Percentiles rank a stretch among this genome's conserved stretches.
These are phyloP conservation scores for Megalops atlanticus DNA, from an alignment of 2,113 vertebrate genomes.

Conservation along the genomic window DNA sequence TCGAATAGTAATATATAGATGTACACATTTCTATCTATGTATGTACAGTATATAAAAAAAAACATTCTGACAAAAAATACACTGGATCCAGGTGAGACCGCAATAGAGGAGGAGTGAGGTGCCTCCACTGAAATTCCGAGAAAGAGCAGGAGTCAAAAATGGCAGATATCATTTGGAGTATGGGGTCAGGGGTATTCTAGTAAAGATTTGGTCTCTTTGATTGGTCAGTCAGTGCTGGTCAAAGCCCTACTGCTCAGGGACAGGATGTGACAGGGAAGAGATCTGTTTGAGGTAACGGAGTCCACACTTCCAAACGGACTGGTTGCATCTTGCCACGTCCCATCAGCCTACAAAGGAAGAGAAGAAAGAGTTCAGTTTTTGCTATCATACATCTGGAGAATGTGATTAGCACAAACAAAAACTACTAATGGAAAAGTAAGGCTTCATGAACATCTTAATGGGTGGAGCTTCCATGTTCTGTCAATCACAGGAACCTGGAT, in stretches of 20 bases:
- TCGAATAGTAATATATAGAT: not conserved
- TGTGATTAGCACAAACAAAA: too few species aligned
- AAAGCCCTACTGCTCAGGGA: conserved; percentile 73
- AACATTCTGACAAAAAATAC: not conserved
- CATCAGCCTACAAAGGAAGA: conserved; percentile 75
- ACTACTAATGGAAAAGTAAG: too few species aligned
- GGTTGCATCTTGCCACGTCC: conserved; percentile 85
- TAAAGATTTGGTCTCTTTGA: conserved; percentile 71
- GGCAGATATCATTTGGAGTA: not conserved
- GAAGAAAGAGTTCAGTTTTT: conserved; percentile 9
- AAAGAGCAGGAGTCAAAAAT: conserved; percentile 21
- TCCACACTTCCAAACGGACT: conserved; percentile 88
- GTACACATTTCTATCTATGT: not conserved
- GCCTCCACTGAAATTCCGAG: conserved; percentile 1
- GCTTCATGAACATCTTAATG: too few species aligned
- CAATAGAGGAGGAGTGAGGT: not conserved
- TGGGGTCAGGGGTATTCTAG: conserved; percentile 43
- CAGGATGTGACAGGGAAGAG: conserved; percentile 51
- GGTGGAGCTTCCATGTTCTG: too few species aligned
- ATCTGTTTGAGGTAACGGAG: conserved; percentile 89
- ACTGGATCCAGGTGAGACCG: not conserved
- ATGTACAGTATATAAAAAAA: not conserved
- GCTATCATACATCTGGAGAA: too few species aligned
- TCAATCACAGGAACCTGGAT: too few species aligned
- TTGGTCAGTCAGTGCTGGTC: conserved; percentile 70